These are phyloP conservation scores for Lepidochrysops patricia DNA, from an alignment of 2,888 invertebrate genomes.

Conservation along the genomic window DNA sequence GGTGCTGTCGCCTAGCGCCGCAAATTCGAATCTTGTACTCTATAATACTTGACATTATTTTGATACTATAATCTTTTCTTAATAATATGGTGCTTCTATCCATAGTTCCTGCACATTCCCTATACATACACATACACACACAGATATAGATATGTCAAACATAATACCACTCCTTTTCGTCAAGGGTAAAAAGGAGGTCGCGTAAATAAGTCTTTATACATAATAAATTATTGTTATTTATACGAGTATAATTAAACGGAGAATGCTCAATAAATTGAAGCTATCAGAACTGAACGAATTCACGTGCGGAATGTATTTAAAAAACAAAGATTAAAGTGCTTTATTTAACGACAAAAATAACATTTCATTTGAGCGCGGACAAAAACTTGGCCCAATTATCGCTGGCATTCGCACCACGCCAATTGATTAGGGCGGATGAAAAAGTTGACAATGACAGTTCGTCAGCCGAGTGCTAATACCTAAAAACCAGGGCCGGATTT, in stretches of 20 bases:
- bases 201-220: neutral
- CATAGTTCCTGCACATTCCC: no score
- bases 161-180: no score
- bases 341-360: conserved; percentile 2
- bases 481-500: no score
- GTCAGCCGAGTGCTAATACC: no score
- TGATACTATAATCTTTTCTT: no score
- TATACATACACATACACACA: no score
- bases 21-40: no score
- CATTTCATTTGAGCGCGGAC: neutral
- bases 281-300: conserved; percentile 35
- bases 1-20: no score
- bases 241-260: conserved; percentile 36
- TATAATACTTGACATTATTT: no score
- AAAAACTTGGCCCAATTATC: neutral
- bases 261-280: conserved; percentile 56
- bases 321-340: conserved; percentile 8
- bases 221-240: neutral
- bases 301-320: conserved; percentile 24
- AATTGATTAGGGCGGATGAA: neutral
- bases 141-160: no score
- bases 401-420: neutral
- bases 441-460: neutral
- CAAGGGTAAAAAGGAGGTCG: neutral
- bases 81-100: no score